A percentile compares a stretch with the other conserved stretches of the same genome.
phyloP scores from a whole-genome alignment of 2,113 vertebrate species.

The Dendrocopos noguchii region DNA sequence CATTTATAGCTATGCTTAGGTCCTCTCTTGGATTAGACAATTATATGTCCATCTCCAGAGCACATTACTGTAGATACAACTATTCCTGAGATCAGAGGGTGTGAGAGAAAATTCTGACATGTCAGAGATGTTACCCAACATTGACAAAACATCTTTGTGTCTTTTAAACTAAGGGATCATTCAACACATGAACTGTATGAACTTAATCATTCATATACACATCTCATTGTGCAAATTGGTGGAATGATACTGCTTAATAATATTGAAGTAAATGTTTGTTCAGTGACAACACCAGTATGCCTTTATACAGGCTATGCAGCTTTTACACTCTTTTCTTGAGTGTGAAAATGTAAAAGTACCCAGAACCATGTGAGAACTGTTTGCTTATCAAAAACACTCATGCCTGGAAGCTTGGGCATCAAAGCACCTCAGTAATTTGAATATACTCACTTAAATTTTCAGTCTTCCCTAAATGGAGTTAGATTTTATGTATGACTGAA shows the following conservation, averaged over 20 bases:
- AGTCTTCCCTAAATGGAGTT: not conserved
- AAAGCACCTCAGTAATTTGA: not conserved
- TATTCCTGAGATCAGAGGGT: not conserved
- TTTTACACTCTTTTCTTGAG: not conserved
- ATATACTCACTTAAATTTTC: not conserved
- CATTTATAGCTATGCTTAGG: not conserved
- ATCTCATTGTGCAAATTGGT: not conserved
- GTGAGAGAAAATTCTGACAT: not conserved
- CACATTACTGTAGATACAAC: not conserved
- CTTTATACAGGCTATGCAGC: not conserved
- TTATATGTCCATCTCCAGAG: not conserved
- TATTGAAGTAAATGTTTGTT: not conserved
- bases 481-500: not conserved
- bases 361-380: not conserved
- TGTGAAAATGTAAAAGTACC: not conserved
- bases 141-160: not conserved
- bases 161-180: not conserved
- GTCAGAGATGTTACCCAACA: not conserved
- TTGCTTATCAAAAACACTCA: not conserved
- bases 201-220: not conserved
- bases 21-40: not conserved
- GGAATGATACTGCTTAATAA: not conserved
- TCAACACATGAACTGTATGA: not conserved
- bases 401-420: not conserved
- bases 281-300: not conserved